Evolutionary conservation across 1,140 invertebrate species (phyloP), one percentile per base, ranked within the genome.

Genomic region (Triops longicaudatus): DNA sequence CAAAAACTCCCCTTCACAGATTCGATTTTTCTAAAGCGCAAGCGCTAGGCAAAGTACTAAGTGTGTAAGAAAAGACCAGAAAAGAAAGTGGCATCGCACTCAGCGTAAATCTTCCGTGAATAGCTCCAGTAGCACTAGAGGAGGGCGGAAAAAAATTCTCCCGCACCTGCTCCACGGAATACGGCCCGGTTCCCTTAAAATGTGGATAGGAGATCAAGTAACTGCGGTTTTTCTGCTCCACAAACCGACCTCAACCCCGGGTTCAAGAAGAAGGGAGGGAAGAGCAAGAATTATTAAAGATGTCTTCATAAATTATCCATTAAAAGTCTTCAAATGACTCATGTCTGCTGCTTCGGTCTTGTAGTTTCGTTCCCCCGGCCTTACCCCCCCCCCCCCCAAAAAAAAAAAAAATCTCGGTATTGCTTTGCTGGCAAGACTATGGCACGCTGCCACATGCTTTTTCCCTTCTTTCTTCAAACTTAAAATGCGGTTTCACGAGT

Each of bases 301-400:
- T 63, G 50, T 63, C 50, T 63, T 63, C 50, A 63, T 63, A 63
- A 63, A 63, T 63, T 63, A 14, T 63, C 50, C 50, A 63, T 63
- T 63, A 63, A 63, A 63, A 63, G 50, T 63, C 50, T 63, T 63
- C 50, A 63, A 63, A 63, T 63, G 50, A 63, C 50, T 63, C 50
- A 63, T 9, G 50, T 10, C 50, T 63, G 14, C 7, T 22, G 17
- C 50, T 63, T 22, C 17, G 50, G 14, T 63, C 50, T 63, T 63
- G n/a, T 63, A 9, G 4, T 17, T 17, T 5, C 31, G n/a, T 37
- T 37, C 31, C 31, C 31, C 31, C 31, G n/a, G n/a, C 43, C 3
- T 44, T 11, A 17, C n/a, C n/a, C n/a, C n/a, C n/a, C n/a, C n/a
- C n/a, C n/a, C n/a, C n/a, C n/a, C n/a, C n/a, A n/a, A n/a, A 44